phyloP scores from a whole-genome alignment of 2,888 invertebrate species.

The Aspidiotus destructor region DNA sequence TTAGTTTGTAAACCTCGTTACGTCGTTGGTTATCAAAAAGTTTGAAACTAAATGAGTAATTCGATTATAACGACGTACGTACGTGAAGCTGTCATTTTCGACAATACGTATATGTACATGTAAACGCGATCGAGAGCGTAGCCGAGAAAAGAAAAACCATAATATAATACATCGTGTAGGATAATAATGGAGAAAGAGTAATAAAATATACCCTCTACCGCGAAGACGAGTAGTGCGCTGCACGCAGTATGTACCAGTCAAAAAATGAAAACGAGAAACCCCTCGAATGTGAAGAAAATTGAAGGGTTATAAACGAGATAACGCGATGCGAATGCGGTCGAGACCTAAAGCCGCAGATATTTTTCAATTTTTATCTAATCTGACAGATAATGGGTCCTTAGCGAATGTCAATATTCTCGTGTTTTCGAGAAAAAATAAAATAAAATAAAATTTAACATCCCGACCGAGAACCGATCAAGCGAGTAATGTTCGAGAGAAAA shows the following conservation, averaged over 20 bases:
- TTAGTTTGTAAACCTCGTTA: no score
- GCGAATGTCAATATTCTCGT: slow-evolving; percentile 35
- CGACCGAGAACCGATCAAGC: slow-evolving; percentile 11
- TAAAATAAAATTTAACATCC: slow-evolving; percentile 16
- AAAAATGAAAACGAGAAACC: slow-evolving; percentile 12
- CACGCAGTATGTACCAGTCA: neutral
- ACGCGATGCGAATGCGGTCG: slow-evolving; percentile 2
- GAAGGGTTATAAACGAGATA: slow-evolving; percentile 15
- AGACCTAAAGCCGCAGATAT: slow-evolving; percentile 35
- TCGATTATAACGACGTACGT: neutral
- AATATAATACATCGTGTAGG: neutral
- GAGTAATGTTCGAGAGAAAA: slow-evolving; percentile 11
- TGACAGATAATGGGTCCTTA: slow-evolving; percentile 38
- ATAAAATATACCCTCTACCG: no score
- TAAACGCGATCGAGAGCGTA: neutral
- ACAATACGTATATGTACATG: neutral
- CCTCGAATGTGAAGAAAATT: slow-evolving; percentile 2
- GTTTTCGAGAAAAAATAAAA: slow-evolving; percentile 11
- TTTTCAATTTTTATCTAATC: slow-evolving; percentile 41
- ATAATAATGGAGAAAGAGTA: neutral
- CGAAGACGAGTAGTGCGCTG: neutral
- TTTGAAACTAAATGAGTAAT: neutral
- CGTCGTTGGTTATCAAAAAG: no score
- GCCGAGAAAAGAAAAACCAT: neutral
- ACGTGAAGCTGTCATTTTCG: neutral